Base-by-base conservation (phyloP, 2,113 vertebrate species). In the Sinocyclocheilus rhinocerous region DNA sequence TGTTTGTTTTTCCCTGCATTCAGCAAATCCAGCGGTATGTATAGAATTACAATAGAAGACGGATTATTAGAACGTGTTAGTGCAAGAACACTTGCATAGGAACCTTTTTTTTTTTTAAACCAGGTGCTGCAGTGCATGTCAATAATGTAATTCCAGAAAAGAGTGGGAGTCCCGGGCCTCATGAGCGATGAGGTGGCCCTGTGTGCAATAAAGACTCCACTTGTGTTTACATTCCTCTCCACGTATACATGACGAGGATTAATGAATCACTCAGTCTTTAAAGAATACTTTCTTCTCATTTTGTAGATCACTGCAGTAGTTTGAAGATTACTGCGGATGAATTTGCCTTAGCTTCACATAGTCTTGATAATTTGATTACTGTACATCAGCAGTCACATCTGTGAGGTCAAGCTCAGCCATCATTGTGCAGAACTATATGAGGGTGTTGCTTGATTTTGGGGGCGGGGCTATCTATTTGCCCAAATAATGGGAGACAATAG, bases 1-100 rank as follows among this genome's bases (percentile, higher is more conserved):
- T 97, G 67, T 97, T 98, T 91, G 97, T 98, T 50, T 0, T 98
- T 22, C 97, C 97, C 0, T 97, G 97, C 79, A 87, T 98, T 87
- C 97, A 98, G 80, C 88, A 96, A 92, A 96, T 98, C 86, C 97
- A 98, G 92, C 96, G 97, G 97, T 98, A 91, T 82, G 81, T 83
- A 83, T 72, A 9, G 10, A 69, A 39, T 48, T 55, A 55, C 81
- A 33, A 24, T 16, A 55, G 24, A 12, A 45, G 59, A 15, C 5
- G 6, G 18, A 50, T 6, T 3, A n/a, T n/a, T 59, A n/a, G 11
- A 80, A 48, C 61, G 3, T 29, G 79, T 67, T 26, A 24, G 39
- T 24, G 42, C 36, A 12, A 9, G 79, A 67, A 26, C 57, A 6
- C 2, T 5, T 81, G 59, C 22, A 65, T 12, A 6, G 1, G n/a